These are phyloP conservation scores for Frieseomelitta varia DNA, from an alignment of 1,140 invertebrate genomes.

Conservation along the genomic window DNA sequence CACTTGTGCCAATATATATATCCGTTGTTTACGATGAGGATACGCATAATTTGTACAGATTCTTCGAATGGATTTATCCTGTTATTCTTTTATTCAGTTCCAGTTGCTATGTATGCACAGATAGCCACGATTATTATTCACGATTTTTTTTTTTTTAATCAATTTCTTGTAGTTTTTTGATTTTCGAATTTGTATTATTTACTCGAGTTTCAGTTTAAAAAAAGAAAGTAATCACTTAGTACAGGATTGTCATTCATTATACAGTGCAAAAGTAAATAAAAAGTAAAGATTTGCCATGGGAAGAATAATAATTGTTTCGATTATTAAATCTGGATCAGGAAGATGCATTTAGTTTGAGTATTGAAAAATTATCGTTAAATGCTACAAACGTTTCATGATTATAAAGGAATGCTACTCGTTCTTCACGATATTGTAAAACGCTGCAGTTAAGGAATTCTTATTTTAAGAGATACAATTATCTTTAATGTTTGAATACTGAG, in stretches of 20 bases:
- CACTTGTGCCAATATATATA: slow-evolving; percentile 49
- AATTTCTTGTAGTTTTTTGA: not conserved
- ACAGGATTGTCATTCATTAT: not conserved
- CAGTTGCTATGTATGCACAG: not conserved
- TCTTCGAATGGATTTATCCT: not conserved
- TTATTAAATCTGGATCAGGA: not conserved
- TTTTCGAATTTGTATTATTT: not conserved
- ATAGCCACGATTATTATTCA: not conserved
- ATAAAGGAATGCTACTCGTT: not conserved
- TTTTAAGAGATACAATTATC: not conserved
- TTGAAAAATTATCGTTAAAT: not conserved
- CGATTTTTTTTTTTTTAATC: not conserved
- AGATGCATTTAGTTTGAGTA: not conserved
- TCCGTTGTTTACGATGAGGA: slow-evolving; percentile 10
- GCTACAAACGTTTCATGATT: not conserved
- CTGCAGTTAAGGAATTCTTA: not conserved
- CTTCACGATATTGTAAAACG: not conserved
- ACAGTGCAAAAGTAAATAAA: not conserved
- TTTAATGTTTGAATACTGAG: not conserved
- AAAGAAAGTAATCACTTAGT: not conserved
- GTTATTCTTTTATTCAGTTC: slow-evolving; percentile 14
- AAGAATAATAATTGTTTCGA: not conserved
- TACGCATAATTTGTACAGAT: not conserved
- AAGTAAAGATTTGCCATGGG: not conserved
- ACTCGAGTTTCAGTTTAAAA: not conserved